Evolutionary conservation across 1,140 invertebrate species (phyloP).

Genomic region (Cyphomyrmex costatus): DNA sequence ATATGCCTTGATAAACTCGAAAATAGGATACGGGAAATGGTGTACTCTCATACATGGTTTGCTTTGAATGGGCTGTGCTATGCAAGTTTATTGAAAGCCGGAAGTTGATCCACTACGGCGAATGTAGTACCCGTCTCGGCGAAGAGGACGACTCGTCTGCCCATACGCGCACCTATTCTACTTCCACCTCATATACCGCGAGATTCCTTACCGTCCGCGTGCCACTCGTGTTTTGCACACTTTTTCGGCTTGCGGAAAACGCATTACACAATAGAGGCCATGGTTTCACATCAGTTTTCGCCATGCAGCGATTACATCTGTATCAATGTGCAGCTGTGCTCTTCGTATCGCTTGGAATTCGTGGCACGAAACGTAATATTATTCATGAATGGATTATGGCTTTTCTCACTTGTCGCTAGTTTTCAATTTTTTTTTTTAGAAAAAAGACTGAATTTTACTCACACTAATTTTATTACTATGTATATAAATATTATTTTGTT

Average conservation of each 20-base stretch:
- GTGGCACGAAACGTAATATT: conserved; percentile 32
- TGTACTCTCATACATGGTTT: conserved; percentile 62
- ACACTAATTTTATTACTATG: neutral
- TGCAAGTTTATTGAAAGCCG: conserved; percentile 70
- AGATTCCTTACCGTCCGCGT: neutral
- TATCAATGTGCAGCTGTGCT: conserved; percentile 9
- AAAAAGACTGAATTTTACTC: neutral
- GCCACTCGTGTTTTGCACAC: conserved; percentile 4
- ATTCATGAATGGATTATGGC: neutral
- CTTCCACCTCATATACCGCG: neutral
- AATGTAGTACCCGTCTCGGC: conserved; percentile 27
- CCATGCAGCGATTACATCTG: neutral
- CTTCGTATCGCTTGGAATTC: neutral
- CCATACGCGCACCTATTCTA: neutral
- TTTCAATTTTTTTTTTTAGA: neutral
- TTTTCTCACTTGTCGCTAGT: conserved; percentile 1
- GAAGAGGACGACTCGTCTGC: neutral
- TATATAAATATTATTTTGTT: conserved; percentile 2
- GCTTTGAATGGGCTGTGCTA: conserved; percentile 57
- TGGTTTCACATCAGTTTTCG: conserved; percentile 6
- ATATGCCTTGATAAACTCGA: conserved; percentile 31
- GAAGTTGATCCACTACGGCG: conserved; percentile 55
- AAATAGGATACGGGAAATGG: conserved; percentile 62
- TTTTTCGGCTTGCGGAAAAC: conserved; percentile 24
- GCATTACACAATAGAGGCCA: neutral